These are phyloP conservation scores for Pinna nobilis DNA, from an alignment of 1,140 invertebrate species.

Conservation along the genomic window DNA sequence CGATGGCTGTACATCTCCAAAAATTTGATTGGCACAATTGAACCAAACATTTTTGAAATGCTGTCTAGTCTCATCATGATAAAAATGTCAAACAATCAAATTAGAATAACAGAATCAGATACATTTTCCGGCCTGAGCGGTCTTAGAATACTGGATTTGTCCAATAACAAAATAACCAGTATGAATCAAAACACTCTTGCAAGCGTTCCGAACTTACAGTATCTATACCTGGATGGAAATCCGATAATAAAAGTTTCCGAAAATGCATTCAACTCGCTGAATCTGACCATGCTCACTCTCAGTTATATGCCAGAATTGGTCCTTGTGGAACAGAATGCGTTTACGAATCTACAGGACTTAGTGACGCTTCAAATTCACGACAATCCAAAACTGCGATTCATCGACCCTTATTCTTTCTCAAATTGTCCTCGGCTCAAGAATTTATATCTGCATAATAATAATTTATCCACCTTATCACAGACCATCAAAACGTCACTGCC, in stretches of 20 bases:
- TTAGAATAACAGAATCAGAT: constrained; percentile 46
- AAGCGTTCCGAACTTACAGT: constrained; percentile 52
- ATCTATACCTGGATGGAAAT: constrained; percentile 66
- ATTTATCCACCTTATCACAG: constrained; percentile 67
- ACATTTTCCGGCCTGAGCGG: constrained; percentile 56
- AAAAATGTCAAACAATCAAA: constrained; percentile 58
- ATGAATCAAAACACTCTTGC: constrained; percentile 54
- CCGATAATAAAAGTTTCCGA: constrained; percentile 61
- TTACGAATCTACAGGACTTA: constrained; percentile 72
- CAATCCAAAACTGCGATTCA: constrained; percentile 72
- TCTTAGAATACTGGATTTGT: constrained; percentile 59
- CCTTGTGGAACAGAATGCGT: constrained; percentile 72
- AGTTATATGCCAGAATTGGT: constrained; percentile 70
- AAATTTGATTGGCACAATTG: constrained; percentile 56
- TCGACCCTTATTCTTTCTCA: constrained; percentile 73
- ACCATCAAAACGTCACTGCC: constrained; percentile 61
- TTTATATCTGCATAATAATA: constrained; percentile 73
- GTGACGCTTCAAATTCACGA: constrained; percentile 70
- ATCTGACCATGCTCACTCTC: constrained; percentile 67
- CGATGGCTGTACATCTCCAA: constrained; percentile 52
- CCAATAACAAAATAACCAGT: constrained; percentile 52
- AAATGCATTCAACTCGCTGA: constrained; percentile 68
- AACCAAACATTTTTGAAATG: constrained; percentile 51
- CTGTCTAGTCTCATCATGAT: constrained; percentile 60
- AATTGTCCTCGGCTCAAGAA: constrained; percentile 67